Percentiles rank a stretch among this genome's conserved stretches.
phyloP scores from a whole-genome alignment of 2,113 vertebrate genomes.

The Sporophila hypoxantha region DNA sequence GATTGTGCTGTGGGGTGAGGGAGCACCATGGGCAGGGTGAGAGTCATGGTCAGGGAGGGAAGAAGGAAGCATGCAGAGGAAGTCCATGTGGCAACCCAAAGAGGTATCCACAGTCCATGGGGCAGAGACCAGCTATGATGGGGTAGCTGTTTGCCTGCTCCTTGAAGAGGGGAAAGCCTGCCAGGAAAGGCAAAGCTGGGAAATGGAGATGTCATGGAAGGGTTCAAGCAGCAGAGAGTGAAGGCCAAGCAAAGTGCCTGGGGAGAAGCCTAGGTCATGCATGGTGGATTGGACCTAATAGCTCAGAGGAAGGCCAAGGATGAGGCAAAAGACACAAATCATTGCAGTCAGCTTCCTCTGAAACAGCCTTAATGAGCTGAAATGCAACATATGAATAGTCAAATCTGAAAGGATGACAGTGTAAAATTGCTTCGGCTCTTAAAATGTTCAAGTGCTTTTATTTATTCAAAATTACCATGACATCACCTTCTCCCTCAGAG shows the following conservation, averaged over 20 bases:
- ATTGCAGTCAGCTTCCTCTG: neutral
- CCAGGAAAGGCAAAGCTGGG: neutral
- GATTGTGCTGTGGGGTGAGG: neutral
- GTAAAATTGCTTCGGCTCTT: conserved; percentile 8
- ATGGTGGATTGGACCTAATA: neutral
- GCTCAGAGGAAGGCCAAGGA: neutral
- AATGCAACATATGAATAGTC: neutral
- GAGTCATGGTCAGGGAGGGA: neutral
- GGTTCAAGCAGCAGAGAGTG: neutral
- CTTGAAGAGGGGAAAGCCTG: neutral
- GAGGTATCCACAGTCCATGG: too few relatives aligned
- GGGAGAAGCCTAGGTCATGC: neutral
- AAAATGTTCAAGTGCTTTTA: conserved; percentile 27
- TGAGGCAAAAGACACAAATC: neutral
- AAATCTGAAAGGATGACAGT: conserved; percentile 8
- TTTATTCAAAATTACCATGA: conserved; percentile 35
- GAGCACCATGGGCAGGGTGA: neutral
- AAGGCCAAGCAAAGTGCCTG: neutral
- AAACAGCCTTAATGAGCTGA: neutral
- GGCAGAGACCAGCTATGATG: neutral
- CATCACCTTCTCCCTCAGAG: neutral
- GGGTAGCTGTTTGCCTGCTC: neutral
- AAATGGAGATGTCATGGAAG: accelerated
- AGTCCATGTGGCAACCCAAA: neutral
- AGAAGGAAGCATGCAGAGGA: neutral